phyloP scores from a whole-genome alignment of 2,888 invertebrate species.

The Tenthredo notha region DNA sequence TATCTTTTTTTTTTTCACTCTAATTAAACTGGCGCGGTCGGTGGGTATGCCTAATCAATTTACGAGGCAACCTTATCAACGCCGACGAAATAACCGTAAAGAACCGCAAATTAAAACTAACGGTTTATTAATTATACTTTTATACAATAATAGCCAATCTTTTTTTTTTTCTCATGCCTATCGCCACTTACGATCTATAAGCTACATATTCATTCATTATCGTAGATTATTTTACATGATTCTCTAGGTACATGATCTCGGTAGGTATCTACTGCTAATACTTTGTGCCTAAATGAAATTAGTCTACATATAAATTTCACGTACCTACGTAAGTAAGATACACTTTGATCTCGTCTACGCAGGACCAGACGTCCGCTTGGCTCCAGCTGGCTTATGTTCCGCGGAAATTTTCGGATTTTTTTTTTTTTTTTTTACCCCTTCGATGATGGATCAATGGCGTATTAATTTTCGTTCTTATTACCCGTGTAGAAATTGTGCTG shows the following conservation, averaged over 20 bases:
- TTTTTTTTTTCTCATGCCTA: background rate
- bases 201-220: slow-evolving; percentile 9
- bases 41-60: slow-evolving; percentile 37
- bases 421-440: no score
- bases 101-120: slow-evolving; percentile 16
- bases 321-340: background rate
- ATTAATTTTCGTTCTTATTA: background rate
- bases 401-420: background rate
- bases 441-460: background rate
- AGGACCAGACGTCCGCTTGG: background rate
- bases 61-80: slow-evolving; percentile 44
- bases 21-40: background rate
- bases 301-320: background rate
- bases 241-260: background rate
- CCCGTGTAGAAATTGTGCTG: no score
- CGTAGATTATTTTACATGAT: background rate
- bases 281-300: background rate
- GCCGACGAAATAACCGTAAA: background rate
- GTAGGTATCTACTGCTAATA: background rate
- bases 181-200: background rate
- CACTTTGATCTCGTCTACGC: slow-evolving; percentile 5
- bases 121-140: background rate
- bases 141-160: background rate
- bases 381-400: background rate
- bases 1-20: background rate